phyloP scores from a whole-genome alignment of 2,797 vertebrate species.

The Myripristis jacobus region DNA sequence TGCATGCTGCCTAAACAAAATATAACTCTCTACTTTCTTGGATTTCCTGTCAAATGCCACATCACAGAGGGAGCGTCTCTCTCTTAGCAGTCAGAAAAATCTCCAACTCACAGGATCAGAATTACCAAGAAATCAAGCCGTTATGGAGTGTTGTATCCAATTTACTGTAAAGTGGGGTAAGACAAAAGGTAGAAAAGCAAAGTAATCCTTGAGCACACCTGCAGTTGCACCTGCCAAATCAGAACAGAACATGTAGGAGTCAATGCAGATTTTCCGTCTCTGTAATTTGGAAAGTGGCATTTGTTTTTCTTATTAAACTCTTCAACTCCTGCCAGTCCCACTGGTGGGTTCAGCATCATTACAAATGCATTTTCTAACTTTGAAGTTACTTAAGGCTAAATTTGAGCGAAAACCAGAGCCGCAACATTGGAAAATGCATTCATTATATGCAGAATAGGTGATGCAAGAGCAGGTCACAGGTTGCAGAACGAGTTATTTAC shows the following conservation, averaged over 20 bases:
- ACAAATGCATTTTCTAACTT: too few relatives aligned
- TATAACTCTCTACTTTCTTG: too few relatives aligned
- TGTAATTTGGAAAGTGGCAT: neutral
- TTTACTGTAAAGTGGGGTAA: neutral
- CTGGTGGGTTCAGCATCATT: too few relatives aligned
- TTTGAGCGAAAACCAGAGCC: too few relatives aligned
- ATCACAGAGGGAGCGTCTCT: slow-evolving; percentile 14
- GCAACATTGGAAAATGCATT: too few relatives aligned
- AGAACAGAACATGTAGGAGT: neutral
- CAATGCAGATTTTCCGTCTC: neutral
- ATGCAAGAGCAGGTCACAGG: neutral
- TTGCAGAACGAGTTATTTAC: too few relatives aligned
- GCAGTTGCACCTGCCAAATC: neutral
- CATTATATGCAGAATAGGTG: neutral
- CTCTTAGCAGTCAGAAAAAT: neutral
- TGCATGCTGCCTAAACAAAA: neutral
- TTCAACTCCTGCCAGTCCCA: too few relatives aligned
- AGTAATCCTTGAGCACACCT: neutral
- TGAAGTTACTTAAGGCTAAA: too few relatives aligned
- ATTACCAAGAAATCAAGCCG: slow-evolving; percentile 2
- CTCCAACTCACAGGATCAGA: neutral
- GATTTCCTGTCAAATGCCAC: neutral
- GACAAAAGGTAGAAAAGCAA: too few relatives aligned
- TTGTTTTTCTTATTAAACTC: neutral
- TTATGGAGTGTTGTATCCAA: neutral